These are phyloP conservation scores for Tyria jacobaeae DNA, from an alignment of 2,888 invertebrate genomes.

Conservation along the genomic window DNA sequence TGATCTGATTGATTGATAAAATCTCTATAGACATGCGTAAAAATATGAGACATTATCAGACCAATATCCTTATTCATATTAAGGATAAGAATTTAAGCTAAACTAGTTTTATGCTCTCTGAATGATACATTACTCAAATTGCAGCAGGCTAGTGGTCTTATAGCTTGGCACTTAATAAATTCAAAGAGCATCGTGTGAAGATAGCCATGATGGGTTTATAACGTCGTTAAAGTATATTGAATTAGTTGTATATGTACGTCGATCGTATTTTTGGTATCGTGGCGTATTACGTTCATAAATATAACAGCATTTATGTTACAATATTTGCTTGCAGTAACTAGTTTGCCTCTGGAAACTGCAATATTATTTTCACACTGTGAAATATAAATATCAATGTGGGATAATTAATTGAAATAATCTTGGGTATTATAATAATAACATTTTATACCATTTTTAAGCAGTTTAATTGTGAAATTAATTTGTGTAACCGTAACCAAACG, in stretches of 20 bases:
- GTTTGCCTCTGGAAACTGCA: too few species aligned
- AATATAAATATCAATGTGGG: too few species aligned
- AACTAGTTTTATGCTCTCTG: neutral
- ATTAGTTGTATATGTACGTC: neutral
- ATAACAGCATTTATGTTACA: neutral
- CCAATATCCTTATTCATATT: neutral
- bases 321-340: neutral
- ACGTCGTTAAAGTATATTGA: constrained; percentile 8
- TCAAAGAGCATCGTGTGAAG: constrained; percentile 17
- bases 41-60: neutral
- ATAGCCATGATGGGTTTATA: constrained; percentile 6
- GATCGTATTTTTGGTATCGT: neutral
- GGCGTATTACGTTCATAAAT: neutral
- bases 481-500: too few species aligned
- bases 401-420: too few species aligned
- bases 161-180: constrained; percentile 39
- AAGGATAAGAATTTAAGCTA: neutral
- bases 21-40: neutral
- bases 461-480: too few species aligned
- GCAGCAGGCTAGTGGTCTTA: constrained; percentile 27
- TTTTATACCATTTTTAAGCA: too few species aligned
- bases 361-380: too few species aligned
- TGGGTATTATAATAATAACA: too few species aligned
- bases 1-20: too few species aligned
- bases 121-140: neutral